These are phyloP conservation scores for Neodiprion pinetum DNA, from an alignment of 1,140 invertebrate genomes.

Conservation along the genomic window DNA sequence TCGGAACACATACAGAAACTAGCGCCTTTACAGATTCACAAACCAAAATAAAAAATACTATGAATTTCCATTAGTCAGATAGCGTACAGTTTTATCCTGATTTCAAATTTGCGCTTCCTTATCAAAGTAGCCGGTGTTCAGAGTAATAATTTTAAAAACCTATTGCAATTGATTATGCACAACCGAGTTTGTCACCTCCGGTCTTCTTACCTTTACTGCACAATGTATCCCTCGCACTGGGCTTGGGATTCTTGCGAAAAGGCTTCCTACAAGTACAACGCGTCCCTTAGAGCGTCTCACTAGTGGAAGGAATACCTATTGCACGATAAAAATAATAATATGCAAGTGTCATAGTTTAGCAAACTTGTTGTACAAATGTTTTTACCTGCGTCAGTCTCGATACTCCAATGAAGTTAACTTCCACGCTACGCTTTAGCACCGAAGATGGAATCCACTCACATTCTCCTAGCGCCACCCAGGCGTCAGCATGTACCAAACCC, in stretches of 20 bases:
- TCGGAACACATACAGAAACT: no score
- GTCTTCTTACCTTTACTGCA: slow-evolving; percentile 65
- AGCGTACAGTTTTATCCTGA: slow-evolving; percentile 7
- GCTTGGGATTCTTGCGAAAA: slow-evolving; percentile 77
- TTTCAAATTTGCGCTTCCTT: slow-evolving; percentile 4
- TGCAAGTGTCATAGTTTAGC: no score
- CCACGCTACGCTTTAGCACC: slow-evolving; percentile 75
- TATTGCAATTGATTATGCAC: background rate
- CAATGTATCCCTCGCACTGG: slow-evolving; percentile 82
- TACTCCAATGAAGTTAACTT: slow-evolving; percentile 80
- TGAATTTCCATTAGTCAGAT: background rate
- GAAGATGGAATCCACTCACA: slow-evolving; percentile 85
- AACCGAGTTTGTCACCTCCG: slow-evolving; percentile 16
- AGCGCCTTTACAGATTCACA: background rate
- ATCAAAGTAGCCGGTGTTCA: background rate
- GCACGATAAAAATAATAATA: background rate
- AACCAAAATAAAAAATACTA: slow-evolving; percentile 3
- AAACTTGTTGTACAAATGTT: background rate
- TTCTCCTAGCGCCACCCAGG: slow-evolving; percentile 86
- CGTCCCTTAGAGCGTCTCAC: slow-evolving; percentile 77
- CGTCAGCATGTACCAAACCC: slow-evolving; percentile 89
- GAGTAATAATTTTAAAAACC: background rate
- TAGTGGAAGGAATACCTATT: slow-evolving; percentile 77
- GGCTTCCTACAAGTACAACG: slow-evolving; percentile 70
- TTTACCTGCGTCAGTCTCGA: slow-evolving; percentile 72